These are phyloP conservation scores for Montifringilla adamsi DNA, from an alignment of 2,113 vertebrate species.

Conservation along the genomic window DNA sequence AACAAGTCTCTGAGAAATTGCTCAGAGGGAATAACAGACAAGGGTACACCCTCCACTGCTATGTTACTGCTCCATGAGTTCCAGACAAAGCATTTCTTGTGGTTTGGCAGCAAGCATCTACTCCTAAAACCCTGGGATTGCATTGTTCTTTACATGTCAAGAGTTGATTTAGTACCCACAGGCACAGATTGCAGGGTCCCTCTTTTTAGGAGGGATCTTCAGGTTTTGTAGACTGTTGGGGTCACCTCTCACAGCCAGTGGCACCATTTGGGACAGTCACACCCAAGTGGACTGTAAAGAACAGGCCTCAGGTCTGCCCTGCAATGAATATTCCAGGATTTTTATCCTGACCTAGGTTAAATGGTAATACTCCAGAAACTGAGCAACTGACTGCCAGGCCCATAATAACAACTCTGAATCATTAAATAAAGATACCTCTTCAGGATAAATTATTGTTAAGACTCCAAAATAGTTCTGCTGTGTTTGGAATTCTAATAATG, in stretches of 20 bases:
- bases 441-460: background rate
- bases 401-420: background rate
- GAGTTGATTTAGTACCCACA: constrained; percentile 33
- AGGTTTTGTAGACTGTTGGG: background rate
- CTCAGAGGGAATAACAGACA: constrained; percentile 32
- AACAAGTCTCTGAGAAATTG: constrained; percentile 43
- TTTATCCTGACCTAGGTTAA: constrained; percentile 1
- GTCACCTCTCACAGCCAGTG: background rate
- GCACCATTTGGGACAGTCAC: background rate
- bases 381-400: background rate
- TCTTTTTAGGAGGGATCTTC: background rate
- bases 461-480: background rate
- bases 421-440: constrained; percentile 33
- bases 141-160: constrained; percentile 47
- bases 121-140: constrained; percentile 33
- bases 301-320: background rate
- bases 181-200: background rate
- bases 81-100: constrained; percentile 59
- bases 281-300: background rate
- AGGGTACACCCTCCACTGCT: constrained; percentile 59
- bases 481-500: constrained; percentile 22
- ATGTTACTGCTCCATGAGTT: constrained; percentile 56
- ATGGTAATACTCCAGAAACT: constrained; percentile 8
- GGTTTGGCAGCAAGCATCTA: constrained; percentile 47
- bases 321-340: background rate